Conservation (phyloP, 2,113 vertebrate genomes). For the Macquaria australasica region DNA sequence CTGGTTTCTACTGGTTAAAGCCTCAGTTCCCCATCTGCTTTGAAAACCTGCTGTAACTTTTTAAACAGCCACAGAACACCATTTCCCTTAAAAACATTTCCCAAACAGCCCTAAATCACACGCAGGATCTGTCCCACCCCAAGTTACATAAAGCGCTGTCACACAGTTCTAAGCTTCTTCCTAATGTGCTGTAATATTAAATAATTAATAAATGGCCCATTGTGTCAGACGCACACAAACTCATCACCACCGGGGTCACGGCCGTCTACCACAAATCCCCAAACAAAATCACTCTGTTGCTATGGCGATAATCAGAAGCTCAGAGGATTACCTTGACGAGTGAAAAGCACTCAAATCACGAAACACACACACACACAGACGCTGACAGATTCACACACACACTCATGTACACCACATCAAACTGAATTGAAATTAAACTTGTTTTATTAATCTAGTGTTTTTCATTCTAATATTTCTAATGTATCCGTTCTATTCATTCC, state of each 20-base stretch:
- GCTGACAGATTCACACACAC: neutral
- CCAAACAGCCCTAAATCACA: too few species aligned
- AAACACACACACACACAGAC: neutral
- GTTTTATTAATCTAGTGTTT: neutral
- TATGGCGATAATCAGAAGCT: conserved; percentile 48
- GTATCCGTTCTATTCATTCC: neutral
- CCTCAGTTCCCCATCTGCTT: too few species aligned
- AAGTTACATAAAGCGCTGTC: conserved; percentile 3
- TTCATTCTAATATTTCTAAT: neutral
- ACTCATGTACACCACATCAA: neutral
- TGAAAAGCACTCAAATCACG: conserved; percentile 51
- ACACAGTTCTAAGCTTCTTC: neutral
- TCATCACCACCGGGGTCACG: neutral
- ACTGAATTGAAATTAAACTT: neutral
- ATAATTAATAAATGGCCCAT: conserved; percentile 3
- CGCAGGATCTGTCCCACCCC: too few species aligned
- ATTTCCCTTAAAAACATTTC: neutral
- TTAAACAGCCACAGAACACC: neutral
- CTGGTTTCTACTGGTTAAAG: too few species aligned
- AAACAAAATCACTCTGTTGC: conserved; percentile 49
- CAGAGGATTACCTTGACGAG: conserved; percentile 59
- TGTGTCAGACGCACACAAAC: neutral
- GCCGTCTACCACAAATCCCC: neutral
- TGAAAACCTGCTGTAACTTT: too few species aligned
- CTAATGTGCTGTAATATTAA: neutral